phyloP scores from a whole-genome alignment of 37 sponge, comb jelly and placozoan genomes.

The Axinella damicornis region DNA sequence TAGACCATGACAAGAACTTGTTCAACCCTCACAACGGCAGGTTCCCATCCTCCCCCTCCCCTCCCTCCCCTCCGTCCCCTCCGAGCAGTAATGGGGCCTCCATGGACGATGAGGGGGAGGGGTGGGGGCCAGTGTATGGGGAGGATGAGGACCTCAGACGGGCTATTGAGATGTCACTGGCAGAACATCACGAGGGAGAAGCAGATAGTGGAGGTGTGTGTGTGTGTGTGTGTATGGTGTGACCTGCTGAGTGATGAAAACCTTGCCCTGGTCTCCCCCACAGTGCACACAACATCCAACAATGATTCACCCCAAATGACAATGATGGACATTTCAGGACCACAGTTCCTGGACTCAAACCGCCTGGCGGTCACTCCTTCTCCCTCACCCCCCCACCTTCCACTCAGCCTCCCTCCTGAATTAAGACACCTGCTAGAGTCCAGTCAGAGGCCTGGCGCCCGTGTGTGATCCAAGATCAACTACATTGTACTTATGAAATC shows the following conservation, averaged over 20 bases:
- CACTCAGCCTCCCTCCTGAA: slow-evolving; percentile 1
- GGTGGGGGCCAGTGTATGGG: slow-evolving; percentile 31
- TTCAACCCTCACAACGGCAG: too few relatives aligned
- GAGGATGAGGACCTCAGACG: slow-evolving; percentile 44
- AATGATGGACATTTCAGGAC: not conserved
- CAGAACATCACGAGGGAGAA: not conserved
- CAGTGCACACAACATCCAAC: too few relatives aligned
- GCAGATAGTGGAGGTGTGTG: not conserved
- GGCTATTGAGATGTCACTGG: slow-evolving; percentile 41
- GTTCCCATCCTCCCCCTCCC: too few relatives aligned
- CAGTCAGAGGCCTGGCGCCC: not conserved
- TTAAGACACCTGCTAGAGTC: slow-evolving; percentile 1
- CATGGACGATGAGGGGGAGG: not conserved
- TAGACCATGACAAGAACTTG: too few relatives aligned
- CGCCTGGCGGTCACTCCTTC: not conserved
- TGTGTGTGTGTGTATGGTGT: too few relatives aligned
- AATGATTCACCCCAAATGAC: not conserved
- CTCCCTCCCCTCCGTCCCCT: too few relatives aligned
- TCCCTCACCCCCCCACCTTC: too few relatives aligned
- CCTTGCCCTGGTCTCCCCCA: too few relatives aligned
- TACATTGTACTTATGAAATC: too few relatives aligned
- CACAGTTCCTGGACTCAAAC: slow-evolving; percentile 15
- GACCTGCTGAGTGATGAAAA: too few relatives aligned
- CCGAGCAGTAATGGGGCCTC: too few relatives aligned
- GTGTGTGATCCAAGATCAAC: not conserved